Conservation (phyloP, 2,113 vertebrate genomes). For the Chauna torquata region DNA sequence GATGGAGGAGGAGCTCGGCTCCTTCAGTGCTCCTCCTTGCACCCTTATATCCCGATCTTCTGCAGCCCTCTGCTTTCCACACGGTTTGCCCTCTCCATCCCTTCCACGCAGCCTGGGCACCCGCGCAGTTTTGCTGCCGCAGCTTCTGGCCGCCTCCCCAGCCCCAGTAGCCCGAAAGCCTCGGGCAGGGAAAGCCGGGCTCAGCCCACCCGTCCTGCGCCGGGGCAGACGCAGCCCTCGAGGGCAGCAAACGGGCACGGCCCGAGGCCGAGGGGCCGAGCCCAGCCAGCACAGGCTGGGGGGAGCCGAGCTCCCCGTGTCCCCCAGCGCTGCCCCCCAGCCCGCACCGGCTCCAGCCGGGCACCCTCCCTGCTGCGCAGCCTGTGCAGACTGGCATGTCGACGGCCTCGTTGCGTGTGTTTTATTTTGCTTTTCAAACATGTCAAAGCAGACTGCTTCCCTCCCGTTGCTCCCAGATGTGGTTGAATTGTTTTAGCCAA, state of each 20-base stretch:
- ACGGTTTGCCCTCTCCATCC: neutral
- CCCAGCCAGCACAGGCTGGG: neutral
- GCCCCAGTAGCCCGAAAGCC: too few species aligned
- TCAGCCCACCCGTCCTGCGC: too few species aligned
- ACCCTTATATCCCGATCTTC: neutral
- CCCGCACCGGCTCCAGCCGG: accelerated
- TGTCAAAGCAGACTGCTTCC: conserved; percentile 4
- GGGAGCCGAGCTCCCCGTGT: accelerated
- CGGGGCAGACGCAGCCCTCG: accelerated
- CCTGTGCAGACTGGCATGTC: neutral
- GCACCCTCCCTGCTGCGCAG: accelerated
- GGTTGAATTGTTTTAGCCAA: conserved; percentile 15
- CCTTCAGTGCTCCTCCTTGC: neutral
- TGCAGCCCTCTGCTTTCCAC: neutral
- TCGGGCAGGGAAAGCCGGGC: neutral
- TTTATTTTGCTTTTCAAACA: neutral
- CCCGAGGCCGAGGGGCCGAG: neutral
- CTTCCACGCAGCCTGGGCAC: neutral
- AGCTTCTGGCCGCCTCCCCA: accelerated
- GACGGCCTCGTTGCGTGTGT: neutral
- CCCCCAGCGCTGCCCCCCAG: neutral
- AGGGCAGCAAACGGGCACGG: accelerated
- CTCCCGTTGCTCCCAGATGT: conserved; percentile 15
- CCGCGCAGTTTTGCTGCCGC: neutral
- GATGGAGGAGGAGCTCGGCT: neutral